Base-by-base conservation (phyloP, 2,888 invertebrate species). In the Bombylius major region DNA sequence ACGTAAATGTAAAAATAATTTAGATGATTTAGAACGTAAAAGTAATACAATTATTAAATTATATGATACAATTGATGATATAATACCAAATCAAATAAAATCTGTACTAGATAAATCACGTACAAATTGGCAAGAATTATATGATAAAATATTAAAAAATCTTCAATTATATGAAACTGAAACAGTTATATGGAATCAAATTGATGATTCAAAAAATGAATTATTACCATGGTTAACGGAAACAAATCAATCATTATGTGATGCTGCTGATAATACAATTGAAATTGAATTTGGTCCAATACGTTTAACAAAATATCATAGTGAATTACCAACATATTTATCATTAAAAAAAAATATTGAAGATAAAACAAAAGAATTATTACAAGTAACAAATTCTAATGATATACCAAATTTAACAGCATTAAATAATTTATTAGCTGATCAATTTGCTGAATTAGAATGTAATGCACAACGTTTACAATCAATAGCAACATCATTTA, bases 121-220 rank as follows among this genome's bases (percentile, higher is more conserved):
- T 60, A 78, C 80, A 33, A 78, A 79, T 23, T 89, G 87, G 82
- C 85, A 86, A 58, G 81, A 82, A 61, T 77, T 81, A 1, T 84
- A 86, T 64, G 85, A 87, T 59, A 80, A 81, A 51, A 79, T 88
- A 5, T 79, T 85, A 7, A 86, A 85, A 62, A 80, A 83, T 62
- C 82, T 85, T 32, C 89, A 91, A 70, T 83, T 84, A 54, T 81
- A 87, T 52, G 95, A 96, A 73, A 88, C 90, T 0, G 92, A 95
- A 72, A 79, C 87, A 0, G 85, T 89, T n/a, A 86, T 94, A 54
- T 95, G 94, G 93, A 87, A 90, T 65, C 92, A 94, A 70, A 87
- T 96, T 44, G 88, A 91, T 63, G 89, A 89, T 58, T 83, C 86
- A 0, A 90, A 89, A 68, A 86, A 86, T 60, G 90, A 90, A 68